A percentile compares a stretch with the other conserved stretches of the same genome.
Conservation (phyloP, 2,888 invertebrate species). For the Torymus tubicola region DNA sequence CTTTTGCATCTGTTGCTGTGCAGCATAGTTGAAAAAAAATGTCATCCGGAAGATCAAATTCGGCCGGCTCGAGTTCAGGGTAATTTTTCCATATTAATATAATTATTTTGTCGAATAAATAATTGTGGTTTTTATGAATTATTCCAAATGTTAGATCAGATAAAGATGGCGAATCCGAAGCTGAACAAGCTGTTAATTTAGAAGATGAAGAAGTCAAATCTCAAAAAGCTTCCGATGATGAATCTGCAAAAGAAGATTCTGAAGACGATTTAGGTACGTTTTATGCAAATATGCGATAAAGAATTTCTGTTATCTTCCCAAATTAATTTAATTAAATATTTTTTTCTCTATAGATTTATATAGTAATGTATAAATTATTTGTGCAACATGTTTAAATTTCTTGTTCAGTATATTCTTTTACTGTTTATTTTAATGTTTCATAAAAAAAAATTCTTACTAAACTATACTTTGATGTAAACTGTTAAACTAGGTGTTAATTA, state of each 20-base stretch:
- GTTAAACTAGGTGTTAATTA: slow-evolving; percentile 5
- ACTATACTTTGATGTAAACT: background rate
- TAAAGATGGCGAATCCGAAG: background rate
- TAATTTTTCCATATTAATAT: slow-evolving; percentile 14
- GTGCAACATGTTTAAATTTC: too few species aligned
- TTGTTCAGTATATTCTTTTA: background rate
- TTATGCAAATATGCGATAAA: background rate
- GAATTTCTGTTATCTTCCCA: too few species aligned
- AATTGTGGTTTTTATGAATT: too few species aligned
- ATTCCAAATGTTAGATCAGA: slow-evolving; percentile 15
- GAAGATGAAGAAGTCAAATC: background rate
- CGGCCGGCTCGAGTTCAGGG: slow-evolving; percentile 14
- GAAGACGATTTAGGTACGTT: slow-evolving; percentile 25
- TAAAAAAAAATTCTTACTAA: background rate
- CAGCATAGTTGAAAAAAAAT: background rate
- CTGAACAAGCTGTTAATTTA: background rate
- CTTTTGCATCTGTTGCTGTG: too few species aligned
- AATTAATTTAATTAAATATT: too few species aligned
- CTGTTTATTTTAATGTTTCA: background rate
- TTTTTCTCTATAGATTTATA: too few species aligned
- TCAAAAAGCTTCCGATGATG: slow-evolving; percentile 2
- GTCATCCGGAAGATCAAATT: background rate
- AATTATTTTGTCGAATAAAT: too few species aligned
- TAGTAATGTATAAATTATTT: too few species aligned
- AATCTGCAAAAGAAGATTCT: background rate